Evolutionary conservation across 2,113 vertebrate genomes (phyloP).

Genomic region (Verasper variegatus): DNA sequence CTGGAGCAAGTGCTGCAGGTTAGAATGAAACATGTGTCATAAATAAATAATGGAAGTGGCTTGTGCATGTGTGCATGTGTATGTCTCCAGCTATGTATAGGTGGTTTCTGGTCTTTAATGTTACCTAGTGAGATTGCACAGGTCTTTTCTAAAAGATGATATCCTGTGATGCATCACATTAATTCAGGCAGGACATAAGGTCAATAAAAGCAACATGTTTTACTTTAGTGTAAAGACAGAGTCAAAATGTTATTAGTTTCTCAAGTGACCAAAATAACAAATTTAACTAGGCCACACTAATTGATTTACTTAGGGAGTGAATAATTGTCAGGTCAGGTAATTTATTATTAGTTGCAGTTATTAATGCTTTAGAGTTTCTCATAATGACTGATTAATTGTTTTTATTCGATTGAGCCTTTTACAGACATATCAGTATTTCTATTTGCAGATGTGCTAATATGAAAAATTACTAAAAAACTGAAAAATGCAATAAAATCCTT

Average conservation of each 20-base stretch:
- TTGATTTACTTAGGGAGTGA: too few relatives aligned
- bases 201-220: too few relatives aligned
- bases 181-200: too few relatives aligned
- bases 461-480: too few relatives aligned
- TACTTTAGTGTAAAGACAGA: neutral
- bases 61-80: neutral
- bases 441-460: too few relatives aligned
- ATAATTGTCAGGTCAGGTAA: neutral
- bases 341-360: neutral
- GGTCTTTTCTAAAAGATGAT: slow-evolving; percentile 11
- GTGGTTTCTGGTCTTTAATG: too few relatives aligned
- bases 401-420: too few relatives aligned
- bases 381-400: too few relatives aligned
- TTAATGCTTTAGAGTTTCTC: neutral
- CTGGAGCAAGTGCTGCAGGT: slow-evolving; percentile 96
- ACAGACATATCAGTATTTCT: too few relatives aligned
- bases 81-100: too few relatives aligned
- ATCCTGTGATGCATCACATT: neutral
- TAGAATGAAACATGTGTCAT: slow-evolving; percentile 33
- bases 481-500: too few relatives aligned
- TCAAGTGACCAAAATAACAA: neutral
- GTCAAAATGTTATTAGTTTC: too few relatives aligned
- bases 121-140: slow-evolving; percentile 14
- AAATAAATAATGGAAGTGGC: slow-evolving; percentile 28
- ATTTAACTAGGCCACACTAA: neutral